Evolutionary conservation across 2,113 vertebrate genomes (phyloP).

Genomic region (Salvelinus fontinalis): DNA sequence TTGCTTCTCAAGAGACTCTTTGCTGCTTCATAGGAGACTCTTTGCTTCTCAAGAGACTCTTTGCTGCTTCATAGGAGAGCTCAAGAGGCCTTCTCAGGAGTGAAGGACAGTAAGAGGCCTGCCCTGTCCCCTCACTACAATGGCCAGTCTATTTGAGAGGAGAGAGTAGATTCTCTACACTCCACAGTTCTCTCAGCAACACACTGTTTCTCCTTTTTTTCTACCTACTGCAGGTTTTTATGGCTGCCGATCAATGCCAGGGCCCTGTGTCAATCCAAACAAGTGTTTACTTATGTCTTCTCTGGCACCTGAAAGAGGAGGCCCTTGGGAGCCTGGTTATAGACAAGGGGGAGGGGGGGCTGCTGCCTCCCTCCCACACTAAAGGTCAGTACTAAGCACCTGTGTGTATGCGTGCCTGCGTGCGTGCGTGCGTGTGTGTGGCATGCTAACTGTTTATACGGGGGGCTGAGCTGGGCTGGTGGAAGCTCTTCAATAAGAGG

Average conservation of each 20-base stretch:
- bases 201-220: constrained; percentile 20
- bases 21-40: too few relatives aligned
- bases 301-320: constrained; percentile 63
- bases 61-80: too few relatives aligned
- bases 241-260: constrained; percentile 49
- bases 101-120: background rate
- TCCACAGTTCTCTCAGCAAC: background rate
- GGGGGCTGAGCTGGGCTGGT: background rate
- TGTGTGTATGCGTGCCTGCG: constrained; percentile 5
- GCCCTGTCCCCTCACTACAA: constrained; percentile 10
- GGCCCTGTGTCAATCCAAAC: constrained; percentile 46
- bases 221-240: constrained; percentile 34
- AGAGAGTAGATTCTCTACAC: constrained; percentile 24
- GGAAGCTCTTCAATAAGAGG: background rate
- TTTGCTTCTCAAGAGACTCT: too few relatives aligned
- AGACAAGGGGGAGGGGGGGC: constrained; percentile 22
- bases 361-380: constrained; percentile 25
- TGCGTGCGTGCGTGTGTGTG: background rate
- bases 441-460: too few relatives aligned
- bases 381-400: constrained; percentile 42
- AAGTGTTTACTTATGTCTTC: constrained; percentile 56
- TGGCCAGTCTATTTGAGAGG: constrained; percentile 41
- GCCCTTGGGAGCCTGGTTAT: constrained; percentile 35
- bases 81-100: too few relatives aligned
- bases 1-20: too few relatives aligned